Evolutionary conservation across 2,888 invertebrate species (phyloP), one percentile per base, ranked within the genome.

Genomic region (Aromia moschata): DNA sequence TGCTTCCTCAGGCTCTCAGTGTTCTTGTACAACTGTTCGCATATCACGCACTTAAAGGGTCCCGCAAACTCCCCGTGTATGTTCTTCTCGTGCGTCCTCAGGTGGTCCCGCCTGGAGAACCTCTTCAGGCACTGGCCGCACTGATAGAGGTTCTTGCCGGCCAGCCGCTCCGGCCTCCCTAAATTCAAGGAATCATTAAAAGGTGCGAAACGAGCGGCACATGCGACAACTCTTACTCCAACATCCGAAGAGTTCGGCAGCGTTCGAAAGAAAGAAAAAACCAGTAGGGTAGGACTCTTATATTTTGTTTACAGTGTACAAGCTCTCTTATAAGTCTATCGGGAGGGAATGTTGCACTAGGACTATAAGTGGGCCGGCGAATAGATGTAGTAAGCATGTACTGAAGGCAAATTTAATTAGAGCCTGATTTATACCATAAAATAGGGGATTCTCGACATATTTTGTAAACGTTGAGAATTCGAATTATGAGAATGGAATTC

Each of bases 21-120:
- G 65, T 82, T 82, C 74, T 82, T 82, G 67, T 82, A 82, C 45
- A 81, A 63, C 61, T 82, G 82, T 40, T 78, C 75, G 66, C 82
- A 82, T 51, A 81, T 79, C 31, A 74, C 69, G 59, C 82, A 82
- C 49, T 77, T 78, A 65, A 82, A 82, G 9, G 82, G 82, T 10
- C 82, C 82, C 2, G 78, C 81, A 60, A 81, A 81, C 65, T 81
- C 81, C 11, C 82, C 82, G 63, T 82, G 82, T 51, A 82, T 80
- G 64, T 82, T 82, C 73, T 81, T 82, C 69, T 81, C 80, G 68
- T 82, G 82, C 44, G 82, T 82, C 54, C 80, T 70, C 53, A 82
- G 74, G 61, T 82, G 82, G 69, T 82, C 82, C 59, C 81, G 69
- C 53, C 81, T 74, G 16, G 80, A 78, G 67, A 81, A 81, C 62